Percentiles rank a stretch among this genome's conserved stretches.
These are phyloP conservation scores for Geotrypetes seraphini DNA, from an alignment of 2,797 vertebrate genomes.

Conservation along the genomic window DNA sequence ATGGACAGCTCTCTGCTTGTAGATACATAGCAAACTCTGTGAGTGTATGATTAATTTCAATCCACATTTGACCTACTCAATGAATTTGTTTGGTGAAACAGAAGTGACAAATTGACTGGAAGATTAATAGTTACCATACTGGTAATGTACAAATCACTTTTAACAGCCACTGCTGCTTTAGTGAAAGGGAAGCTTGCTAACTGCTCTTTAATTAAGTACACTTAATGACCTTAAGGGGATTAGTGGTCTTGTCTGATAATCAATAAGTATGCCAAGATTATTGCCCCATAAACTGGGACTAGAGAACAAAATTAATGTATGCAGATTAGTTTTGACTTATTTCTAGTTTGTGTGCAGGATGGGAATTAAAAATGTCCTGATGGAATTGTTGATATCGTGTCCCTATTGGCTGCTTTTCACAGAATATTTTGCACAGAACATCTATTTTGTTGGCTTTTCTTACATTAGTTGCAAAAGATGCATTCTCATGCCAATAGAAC, in stretches of 20 bases:
- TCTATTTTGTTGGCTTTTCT: constrained; percentile 9
- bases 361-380: constrained; percentile 15
- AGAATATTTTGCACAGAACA: constrained; percentile 9
- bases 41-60: not conserved
- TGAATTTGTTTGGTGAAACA: constrained; percentile 56
- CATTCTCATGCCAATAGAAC: too few species aligned
- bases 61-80: constrained; percentile 17
- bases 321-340: constrained; percentile 42
- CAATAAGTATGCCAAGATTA: constrained; percentile 72
- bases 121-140: constrained; percentile 52
- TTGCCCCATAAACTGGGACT: constrained; percentile 46
- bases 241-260: constrained; percentile 91
- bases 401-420: constrained; percentile 7
- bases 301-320: constrained; percentile 50
- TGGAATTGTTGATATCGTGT: constrained; percentile 1
- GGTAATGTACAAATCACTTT: constrained; percentile 84
- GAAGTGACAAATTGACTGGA: constrained; percentile 57
- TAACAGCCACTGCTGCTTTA: constrained; percentile 87
- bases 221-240: constrained; percentile 96
- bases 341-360: too few species aligned
- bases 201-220: constrained; percentile 97
- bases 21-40: not conserved
- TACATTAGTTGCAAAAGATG: too few species aligned
- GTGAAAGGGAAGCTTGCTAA: constrained; percentile 84
- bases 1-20: too few species aligned